Evolutionary conservation across 2,888 invertebrate species (phyloP).

Genomic region (Gerris lacustris): DNA sequence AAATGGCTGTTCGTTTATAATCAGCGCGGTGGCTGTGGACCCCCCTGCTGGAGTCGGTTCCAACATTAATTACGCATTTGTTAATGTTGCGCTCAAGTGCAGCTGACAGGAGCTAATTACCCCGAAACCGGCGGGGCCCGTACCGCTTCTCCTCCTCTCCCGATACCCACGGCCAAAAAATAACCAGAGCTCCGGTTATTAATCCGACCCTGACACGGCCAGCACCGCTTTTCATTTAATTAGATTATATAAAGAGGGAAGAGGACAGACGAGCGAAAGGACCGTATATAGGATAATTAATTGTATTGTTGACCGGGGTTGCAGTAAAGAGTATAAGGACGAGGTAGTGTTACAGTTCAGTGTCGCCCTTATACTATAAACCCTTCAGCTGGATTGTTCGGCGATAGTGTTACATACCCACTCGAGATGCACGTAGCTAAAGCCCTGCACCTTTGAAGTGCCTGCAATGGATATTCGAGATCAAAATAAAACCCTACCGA

Average conservation of each 20-base stretch:
- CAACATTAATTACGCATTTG: conserved; percentile 3
- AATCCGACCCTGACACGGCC: not conserved
- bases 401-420: no score
- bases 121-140: not conserved
- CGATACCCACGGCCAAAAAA: not conserved
- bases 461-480: no score
- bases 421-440: no score
- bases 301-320: no score
- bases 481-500: no score
- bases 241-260: not conserved
- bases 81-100: conserved; percentile 5
- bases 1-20: not conserved
- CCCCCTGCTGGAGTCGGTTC: not conserved
- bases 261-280: no score
- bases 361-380: no score
- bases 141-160: not conserved
- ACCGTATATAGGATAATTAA: no score
- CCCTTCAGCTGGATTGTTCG: no score
- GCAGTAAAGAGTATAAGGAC: no score
- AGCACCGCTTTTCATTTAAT: not conserved
- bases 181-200: not conserved
- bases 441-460: no score
- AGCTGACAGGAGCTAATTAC: conserved; percentile 3
- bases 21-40: not conserved
- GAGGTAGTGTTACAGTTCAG: no score